Base-by-base conservation (phyloP, 2,113 vertebrate species). In the Tupaia tana region DNA sequence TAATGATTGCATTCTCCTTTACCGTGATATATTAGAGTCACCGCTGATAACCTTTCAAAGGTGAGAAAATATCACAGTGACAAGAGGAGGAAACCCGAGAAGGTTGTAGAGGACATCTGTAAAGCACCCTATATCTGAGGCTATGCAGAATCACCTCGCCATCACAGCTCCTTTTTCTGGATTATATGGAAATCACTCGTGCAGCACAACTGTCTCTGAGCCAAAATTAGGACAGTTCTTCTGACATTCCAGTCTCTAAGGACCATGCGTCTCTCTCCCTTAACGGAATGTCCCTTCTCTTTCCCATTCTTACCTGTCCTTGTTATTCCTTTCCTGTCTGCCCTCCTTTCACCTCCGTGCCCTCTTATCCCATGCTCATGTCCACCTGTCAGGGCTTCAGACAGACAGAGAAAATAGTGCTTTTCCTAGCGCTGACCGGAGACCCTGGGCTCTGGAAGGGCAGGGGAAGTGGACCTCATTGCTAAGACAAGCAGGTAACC, bases 401-500 rank as follows among this genome's bases (percentile, higher is more conserved):
- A 90, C 59, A 90, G 88, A 89, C 9, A 27, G 78, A 67, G 71
- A 85, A 77, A 70, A 54, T 18, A 24, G 24, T 19, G 71, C 66
- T 88, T 84, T 84, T 56, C 75, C n/a, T 12, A 34, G 52, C 54
- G 14, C 71, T 64, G 74, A 70, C 78, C 69, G 5, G 73, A 83
- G 29, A 9, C n/a, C 18, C 24, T 4, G 14, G 10, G 59, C 85
- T 77, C 66, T 13, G 58, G 19, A 69, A 70, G 74, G 27, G 24
- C 69, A 34, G 63, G 12, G 24, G 6, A 9, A 56, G 27, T 29
- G 61, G 61, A 63, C n/a, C 64, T 91, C 61, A 3, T 78, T 59
- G 61, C 43, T n/a, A 74, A 83, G 20, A 43, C 15, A 89, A 22
- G 69, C 89, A 69, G 89, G 83, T 93, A 10, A 96, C 95, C 89